Evolutionary conservation across 2,888 invertebrate species (phyloP).

Genomic region (Tinea trinotella): DNA sequence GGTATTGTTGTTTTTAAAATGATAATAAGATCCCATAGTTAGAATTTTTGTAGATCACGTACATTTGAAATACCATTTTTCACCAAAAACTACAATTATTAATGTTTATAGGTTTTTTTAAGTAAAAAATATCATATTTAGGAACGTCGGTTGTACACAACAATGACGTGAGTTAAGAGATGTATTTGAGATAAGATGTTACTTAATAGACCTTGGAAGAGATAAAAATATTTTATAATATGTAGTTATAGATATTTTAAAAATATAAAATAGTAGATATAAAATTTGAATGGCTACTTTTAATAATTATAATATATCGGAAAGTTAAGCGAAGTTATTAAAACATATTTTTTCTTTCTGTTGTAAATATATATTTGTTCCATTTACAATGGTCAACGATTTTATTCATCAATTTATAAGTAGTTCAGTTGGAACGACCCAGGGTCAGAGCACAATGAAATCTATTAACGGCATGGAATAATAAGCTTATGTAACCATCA

Average conservation of each 20-base stretch:
- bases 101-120: too few species aligned
- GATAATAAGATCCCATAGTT: too few species aligned
- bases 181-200: neutral
- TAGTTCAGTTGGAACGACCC: neutral
- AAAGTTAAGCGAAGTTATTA: too few species aligned
- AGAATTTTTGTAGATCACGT: too few species aligned
- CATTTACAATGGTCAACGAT: neutral
- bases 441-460: constrained; percentile 3
- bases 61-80: too few species aligned
- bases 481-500: neutral
- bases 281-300: too few species aligned
- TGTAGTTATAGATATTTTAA: neutral
- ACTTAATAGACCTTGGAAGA: neutral
- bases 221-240: neutral
- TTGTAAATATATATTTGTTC: too few species aligned
- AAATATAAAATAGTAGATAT: too few species aligned
- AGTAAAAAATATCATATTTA: neutral
- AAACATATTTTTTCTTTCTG: too few species aligned
- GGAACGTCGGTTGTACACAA: neutral
- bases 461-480: neutral
- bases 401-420: constrained; percentile 2
- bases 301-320: too few species aligned
- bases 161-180: neutral
- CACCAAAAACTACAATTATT: too few species aligned
- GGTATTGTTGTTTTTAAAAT: too few species aligned